Evolutionary conservation across 2,888 invertebrate species (phyloP).

Genomic region (Phaedon cochleariae): DNA sequence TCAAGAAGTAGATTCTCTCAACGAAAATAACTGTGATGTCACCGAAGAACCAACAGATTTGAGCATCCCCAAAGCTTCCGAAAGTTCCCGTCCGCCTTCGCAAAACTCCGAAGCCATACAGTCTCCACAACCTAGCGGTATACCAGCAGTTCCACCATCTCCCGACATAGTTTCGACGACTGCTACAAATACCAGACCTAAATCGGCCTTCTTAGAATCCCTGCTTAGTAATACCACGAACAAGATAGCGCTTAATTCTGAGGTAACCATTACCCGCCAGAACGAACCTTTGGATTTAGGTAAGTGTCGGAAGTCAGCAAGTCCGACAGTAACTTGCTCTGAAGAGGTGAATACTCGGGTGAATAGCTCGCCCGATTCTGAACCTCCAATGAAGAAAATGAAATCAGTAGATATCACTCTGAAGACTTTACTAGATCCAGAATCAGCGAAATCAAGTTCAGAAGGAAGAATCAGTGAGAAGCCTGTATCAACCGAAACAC

Average conservation of each 20-base stretch:
- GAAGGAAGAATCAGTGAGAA: slow-evolving; percentile 31
- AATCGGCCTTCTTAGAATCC: slow-evolving; percentile 70
- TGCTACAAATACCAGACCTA: slow-evolving; percentile 51
- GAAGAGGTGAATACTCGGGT: slow-evolving; percentile 75
- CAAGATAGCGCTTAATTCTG: slow-evolving; percentile 67
- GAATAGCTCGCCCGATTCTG: slow-evolving; percentile 64
- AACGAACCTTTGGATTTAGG: slow-evolving; percentile 77
- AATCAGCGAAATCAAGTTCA: slow-evolving; percentile 51
- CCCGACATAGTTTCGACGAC: slow-evolving; percentile 70
- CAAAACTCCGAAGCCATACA: slow-evolving; percentile 77
- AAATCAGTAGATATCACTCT: slow-evolving; percentile 63
- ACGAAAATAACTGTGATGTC: slow-evolving; percentile 6
- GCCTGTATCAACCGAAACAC: slow-evolving; percentile 50
- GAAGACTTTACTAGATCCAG: slow-evolving; percentile 65
- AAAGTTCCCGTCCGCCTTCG: slow-evolving; percentile 69
- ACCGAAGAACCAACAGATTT: slow-evolving; percentile 65
- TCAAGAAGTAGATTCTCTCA: slow-evolving; percentile 4
- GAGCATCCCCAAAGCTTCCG: slow-evolving; percentile 66
- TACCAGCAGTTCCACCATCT: slow-evolving; percentile 75
- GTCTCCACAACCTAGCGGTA: slow-evolving; percentile 77
- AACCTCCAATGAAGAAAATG: slow-evolving; percentile 64
- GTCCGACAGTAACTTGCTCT: slow-evolving; percentile 78
- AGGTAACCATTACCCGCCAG: slow-evolving; percentile 65
- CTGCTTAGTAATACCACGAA: slow-evolving; percentile 69
- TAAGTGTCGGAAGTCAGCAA: slow-evolving; percentile 72